phyloP scores from a whole-genome alignment of 92 coral and sea anemone genomes.

The Pocillopora grandis region DNA sequence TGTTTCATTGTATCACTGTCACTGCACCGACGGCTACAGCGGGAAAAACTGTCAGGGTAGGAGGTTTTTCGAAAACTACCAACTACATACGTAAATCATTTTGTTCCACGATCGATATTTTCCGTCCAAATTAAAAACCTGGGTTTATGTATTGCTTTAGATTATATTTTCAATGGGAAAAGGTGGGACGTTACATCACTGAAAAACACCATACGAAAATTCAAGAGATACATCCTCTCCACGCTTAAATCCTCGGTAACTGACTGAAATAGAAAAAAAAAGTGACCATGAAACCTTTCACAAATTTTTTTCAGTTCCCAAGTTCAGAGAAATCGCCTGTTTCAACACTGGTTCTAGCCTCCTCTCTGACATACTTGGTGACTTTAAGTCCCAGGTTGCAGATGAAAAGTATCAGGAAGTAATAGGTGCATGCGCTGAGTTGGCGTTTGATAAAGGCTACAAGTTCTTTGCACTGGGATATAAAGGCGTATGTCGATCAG shows the following conservation, averaged over 20 bases:
- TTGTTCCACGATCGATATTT: no score
- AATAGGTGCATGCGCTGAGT: constrained; percentile 32
- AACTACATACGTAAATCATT: no score
- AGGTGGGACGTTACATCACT: no score
- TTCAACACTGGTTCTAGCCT: not conserved
- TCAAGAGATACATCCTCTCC: no score
- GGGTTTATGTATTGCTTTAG: no score
- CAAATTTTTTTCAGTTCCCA: not conserved
- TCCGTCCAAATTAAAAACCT: no score
- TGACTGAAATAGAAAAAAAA: no score
- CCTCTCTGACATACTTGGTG: constrained; percentile 1
- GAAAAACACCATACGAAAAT: no score
- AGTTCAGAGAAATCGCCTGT: constrained; percentile 21
- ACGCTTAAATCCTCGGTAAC: no score
- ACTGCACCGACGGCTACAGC: not conserved
- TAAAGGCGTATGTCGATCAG: constrained; percentile 47
- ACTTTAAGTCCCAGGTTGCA: not conserved
- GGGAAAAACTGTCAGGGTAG: constrained; percentile 40
- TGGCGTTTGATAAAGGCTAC: constrained; percentile 42
- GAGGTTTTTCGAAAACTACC: no score
- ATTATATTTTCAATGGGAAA: no score
- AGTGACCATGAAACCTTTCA: no score
- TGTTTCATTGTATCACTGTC: constrained; percentile 11
- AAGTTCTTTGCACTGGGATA: constrained; percentile 46
- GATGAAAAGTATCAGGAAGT: not conserved